phyloP scores from a whole-genome alignment of 2,888 invertebrate genomes.

The Andrena flavipes region DNA sequence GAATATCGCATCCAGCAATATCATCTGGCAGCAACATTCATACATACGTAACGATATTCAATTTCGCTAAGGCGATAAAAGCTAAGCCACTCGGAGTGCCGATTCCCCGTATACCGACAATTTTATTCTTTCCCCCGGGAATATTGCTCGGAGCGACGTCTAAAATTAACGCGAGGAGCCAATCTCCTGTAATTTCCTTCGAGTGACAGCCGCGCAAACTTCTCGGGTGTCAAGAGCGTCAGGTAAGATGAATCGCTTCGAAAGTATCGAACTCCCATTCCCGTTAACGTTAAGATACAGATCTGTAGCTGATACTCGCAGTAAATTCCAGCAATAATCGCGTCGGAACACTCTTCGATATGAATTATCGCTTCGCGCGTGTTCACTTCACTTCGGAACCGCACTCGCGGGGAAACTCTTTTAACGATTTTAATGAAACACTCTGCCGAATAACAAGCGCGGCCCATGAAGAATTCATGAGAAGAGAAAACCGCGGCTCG shows the following conservation, averaged over 20 bases:
- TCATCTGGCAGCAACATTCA: slow-evolving; percentile 5
- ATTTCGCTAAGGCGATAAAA: slow-evolving; percentile 25
- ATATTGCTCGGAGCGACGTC: neutral
- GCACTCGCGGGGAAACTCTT: neutral
- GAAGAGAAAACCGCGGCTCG: neutral
- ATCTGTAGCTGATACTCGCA: too few species aligned
- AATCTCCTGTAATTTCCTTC: slow-evolving; percentile 8
- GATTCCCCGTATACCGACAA: neutral
- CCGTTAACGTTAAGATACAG: neutral
- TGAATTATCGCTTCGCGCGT: neutral
- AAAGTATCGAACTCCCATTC: neutral
- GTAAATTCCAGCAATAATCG: too few species aligned
- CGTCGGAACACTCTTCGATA: too few species aligned
- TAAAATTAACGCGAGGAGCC: slow-evolving; percentile 28
- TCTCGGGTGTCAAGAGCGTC: neutral
- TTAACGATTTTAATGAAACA: slow-evolving; percentile 5
- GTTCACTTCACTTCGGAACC: neutral
- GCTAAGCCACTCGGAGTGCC: neutral
- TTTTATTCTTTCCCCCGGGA: neutral
- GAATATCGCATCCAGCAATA: neutral
- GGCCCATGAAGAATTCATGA: slow-evolving; percentile 7
- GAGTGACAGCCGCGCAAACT: slow-evolving; percentile 33
- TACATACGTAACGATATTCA: slow-evolving; percentile 19
- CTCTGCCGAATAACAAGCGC: slow-evolving; percentile 10
- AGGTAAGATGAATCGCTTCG: slow-evolving; percentile 31